Evolutionary conservation across 2,888 invertebrate species (phyloP).

Genomic region (Calliphora vomitoria): DNA sequence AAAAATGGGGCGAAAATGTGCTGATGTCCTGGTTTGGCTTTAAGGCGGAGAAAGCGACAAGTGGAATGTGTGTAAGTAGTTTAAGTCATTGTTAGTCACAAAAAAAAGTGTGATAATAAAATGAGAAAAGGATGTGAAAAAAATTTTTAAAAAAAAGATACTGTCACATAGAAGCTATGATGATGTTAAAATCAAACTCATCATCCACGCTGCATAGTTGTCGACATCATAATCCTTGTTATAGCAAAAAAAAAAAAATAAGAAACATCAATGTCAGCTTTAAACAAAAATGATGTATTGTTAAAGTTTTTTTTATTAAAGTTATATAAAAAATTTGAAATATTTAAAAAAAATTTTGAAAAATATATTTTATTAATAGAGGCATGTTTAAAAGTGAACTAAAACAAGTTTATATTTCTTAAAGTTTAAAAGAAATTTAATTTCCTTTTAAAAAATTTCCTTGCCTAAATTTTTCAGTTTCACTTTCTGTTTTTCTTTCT

Average conservation of each 20-base stretch:
- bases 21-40: conserved; percentile 41
- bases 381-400: too few species aligned
- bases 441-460: neutral
- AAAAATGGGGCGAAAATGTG: neutral
- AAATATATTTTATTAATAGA: neutral
- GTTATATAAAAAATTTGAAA: neutral
- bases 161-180: conserved; percentile 20
- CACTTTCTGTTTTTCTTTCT: neutral
- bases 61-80: conserved; percentile 1
- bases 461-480: neutral
- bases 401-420: too few species aligned
- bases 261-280: conserved; percentile 41
- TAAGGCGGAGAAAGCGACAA: neutral
- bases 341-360: neutral
- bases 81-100: conserved; percentile 36
- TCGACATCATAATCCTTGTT: conserved; percentile 26
- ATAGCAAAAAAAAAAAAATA: neutral
- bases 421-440: neutral
- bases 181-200: conserved; percentile 52
- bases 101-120: conserved; percentile 23
- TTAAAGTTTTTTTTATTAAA: neutral
- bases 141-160: too few species aligned
- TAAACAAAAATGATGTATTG: neutral
- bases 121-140: neutral
- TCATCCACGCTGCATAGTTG: conserved; percentile 15